Conservation (phyloP, 2,797 vertebrate genomes). For the Yasuhikotakia modesta region DNA sequence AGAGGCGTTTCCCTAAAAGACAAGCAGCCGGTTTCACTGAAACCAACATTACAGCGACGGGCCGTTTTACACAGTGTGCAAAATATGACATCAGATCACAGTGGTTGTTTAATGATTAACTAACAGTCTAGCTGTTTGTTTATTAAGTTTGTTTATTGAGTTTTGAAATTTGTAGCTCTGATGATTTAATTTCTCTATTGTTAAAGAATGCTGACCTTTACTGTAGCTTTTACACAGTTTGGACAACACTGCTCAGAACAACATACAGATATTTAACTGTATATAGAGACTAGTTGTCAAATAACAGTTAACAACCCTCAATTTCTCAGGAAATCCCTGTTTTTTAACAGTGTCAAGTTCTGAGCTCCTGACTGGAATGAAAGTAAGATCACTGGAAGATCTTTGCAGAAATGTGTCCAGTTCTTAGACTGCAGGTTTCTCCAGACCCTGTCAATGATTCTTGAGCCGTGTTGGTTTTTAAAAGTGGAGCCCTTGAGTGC, state of each 20-base stretch:
- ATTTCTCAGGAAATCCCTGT: background rate
- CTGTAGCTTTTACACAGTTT: too few species aligned
- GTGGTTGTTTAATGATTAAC: background rate
- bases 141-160: background rate
- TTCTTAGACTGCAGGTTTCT: background rate
- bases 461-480: background rate
- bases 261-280: too few species aligned
- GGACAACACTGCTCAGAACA: too few species aligned
- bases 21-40: constrained; percentile 53
- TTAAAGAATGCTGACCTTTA: too few species aligned
- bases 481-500: background rate
- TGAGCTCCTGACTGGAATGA: background rate
- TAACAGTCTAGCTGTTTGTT: background rate
- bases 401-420: background rate
- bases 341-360: background rate
- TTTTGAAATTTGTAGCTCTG: too few species aligned
- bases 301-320: too few species aligned
- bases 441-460: constrained; percentile 4
- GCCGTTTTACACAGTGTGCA: constrained; percentile 56
- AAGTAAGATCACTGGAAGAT: background rate
- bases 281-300: too few species aligned
- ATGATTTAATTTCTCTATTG: too few species aligned
- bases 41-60: constrained; percentile 53
- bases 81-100: constrained; percentile 48
- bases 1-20: constrained; percentile 60